phyloP scores from a whole-genome alignment of 2,113 vertebrate species.

The Oncorhynchus gorbuscha region DNA sequence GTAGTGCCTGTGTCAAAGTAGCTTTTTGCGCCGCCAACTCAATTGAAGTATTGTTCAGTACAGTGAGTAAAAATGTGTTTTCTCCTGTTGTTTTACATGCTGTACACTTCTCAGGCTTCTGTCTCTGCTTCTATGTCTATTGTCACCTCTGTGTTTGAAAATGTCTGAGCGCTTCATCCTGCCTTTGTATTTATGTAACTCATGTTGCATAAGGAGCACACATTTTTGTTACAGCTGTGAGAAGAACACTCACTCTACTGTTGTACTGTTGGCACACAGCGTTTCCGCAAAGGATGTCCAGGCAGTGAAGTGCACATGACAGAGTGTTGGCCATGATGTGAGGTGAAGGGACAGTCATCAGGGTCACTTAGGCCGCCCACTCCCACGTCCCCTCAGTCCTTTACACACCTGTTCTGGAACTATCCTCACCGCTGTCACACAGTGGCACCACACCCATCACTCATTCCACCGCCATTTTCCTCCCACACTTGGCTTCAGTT shows the following conservation, averaged over 20 bases:
- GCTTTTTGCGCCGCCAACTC: neutral
- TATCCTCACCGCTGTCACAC: constrained; percentile 43
- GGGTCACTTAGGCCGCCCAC: constrained; percentile 19
- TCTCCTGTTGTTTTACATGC: neutral
- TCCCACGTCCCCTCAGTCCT: constrained; percentile 38
- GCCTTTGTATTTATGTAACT: constrained; percentile 19
- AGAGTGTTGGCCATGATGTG: no score
- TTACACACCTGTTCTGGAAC: constrained; percentile 40
- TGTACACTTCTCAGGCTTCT: neutral
- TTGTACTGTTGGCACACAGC: no score
- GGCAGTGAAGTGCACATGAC: no score
- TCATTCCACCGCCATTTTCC: constrained; percentile 26
- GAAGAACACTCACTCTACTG: neutral
- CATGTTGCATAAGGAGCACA: constrained; percentile 24
- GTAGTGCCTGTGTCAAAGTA: neutral
- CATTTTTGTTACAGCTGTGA: neutral
- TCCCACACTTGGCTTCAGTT: constrained; percentile 6
- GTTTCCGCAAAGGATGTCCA: no score
- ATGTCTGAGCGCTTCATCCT: neutral
- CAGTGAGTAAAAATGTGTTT: neutral
- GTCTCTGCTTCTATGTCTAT: neutral
- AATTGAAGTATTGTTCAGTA: neutral
- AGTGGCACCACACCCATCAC: constrained; percentile 44
- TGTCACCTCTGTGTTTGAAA: neutral
- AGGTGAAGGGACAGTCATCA: no score